Evolutionary conservation across 2,888 invertebrate species (phyloP).

Genomic region (Machimus atricapillus): DNA sequence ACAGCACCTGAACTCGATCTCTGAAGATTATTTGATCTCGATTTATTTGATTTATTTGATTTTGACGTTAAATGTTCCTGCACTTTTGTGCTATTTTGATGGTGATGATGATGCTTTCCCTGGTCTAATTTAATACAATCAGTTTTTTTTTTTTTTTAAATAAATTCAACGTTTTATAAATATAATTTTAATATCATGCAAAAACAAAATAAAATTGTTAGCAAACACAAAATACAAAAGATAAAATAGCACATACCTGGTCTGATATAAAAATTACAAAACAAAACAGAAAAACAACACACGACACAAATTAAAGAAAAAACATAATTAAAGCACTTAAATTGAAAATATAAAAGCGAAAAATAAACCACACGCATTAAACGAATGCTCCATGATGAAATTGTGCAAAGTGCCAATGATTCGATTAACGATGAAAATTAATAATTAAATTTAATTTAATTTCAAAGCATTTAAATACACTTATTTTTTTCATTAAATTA

Average conservation of each 20-base stretch:
- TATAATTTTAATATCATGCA: neutral
- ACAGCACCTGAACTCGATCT: conserved; percentile 45
- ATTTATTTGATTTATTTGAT: neutral
- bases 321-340: too few species aligned
- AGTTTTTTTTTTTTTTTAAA: too few species aligned
- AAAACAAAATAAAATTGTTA: neutral
- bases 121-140: neutral
- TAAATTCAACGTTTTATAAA: neutral
- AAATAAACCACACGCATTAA: too few species aligned
- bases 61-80: neutral
- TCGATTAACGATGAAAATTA: too few species aligned
- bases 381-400: too few species aligned
- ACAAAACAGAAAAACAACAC: neutral
- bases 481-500: neutral
- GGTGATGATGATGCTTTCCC: neutral
- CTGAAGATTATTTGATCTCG: neutral
- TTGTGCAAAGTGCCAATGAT: too few species aligned
- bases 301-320: too few species aligned
- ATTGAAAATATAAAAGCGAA: too few species aligned
- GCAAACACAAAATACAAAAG: neutral
- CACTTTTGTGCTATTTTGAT: neutral
- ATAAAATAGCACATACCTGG: neutral
- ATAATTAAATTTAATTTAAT: neutral
- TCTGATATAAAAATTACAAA: neutral
- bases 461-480: too few species aligned